phyloP scores from a whole-genome alignment of 2,888 invertebrate genomes.

The Spodoptera littoralis region DNA sequence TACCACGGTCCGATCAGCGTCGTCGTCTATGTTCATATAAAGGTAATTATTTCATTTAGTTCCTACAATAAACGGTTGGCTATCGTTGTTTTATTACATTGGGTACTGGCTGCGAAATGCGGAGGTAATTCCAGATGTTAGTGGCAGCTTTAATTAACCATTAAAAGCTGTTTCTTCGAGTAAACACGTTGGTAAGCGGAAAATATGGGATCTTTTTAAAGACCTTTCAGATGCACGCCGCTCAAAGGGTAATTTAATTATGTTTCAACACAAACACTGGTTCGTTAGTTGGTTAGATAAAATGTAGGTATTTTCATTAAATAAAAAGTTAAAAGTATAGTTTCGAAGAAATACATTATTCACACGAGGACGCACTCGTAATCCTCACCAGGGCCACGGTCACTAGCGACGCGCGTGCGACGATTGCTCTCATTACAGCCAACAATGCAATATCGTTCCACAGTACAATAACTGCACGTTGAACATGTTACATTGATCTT shows the following conservation, averaged over 20 bases:
- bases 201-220: conserved; percentile 8
- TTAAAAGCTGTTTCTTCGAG: conserved; percentile 17
- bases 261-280: background rate
- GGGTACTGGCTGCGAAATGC: conserved; percentile 11
- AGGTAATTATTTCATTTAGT: conserved; percentile 15
- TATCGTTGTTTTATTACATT: conserved; percentile 15
- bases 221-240: background rate
- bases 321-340: no score
- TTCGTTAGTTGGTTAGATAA: no score
- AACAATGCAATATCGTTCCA: conserved; percentile 8
- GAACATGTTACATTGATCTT: conserved; percentile 9
- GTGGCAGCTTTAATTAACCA: conserved; percentile 29
- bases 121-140: conserved; percentile 14
- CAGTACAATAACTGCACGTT: conserved; percentile 12
- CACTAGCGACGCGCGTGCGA: background rate
- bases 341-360: no score
- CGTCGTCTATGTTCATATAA: conserved; percentile 1
- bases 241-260: background rate
- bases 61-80: conserved; percentile 4
- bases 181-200: conserved; percentile 4
- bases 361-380: background rate
- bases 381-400: conserved; percentile 1
- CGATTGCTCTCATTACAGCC: conserved; percentile 6
- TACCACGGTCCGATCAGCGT: conserved; percentile 11
- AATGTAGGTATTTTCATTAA: no score